Evolutionary conservation across 2,888 invertebrate genomes (phyloP).

Genomic region (Melanchra persicariae): DNA sequence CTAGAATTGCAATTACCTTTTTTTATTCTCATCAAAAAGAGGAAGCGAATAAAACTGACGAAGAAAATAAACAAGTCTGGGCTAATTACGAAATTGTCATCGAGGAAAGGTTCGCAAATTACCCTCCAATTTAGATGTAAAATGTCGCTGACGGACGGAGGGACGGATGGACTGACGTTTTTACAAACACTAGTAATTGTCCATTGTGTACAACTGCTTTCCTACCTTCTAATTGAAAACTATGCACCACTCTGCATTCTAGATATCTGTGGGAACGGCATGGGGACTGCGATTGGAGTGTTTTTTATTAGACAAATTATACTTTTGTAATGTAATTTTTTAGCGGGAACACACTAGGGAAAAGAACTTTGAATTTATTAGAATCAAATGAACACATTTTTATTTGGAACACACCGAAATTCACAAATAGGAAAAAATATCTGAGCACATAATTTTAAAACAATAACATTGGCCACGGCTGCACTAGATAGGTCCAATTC

Average conservation of each 20-base stretch:
- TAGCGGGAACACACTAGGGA: constrained; percentile 2
- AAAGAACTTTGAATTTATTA: constrained; percentile 22
- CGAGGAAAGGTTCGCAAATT: constrained; percentile 79
- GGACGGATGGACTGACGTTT: constrained; percentile 72
- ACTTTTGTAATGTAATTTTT: constrained; percentile 28
- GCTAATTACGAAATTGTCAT: constrained; percentile 84
- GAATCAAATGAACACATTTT: too few relatives aligned
- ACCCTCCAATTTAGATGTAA: constrained; percentile 84
- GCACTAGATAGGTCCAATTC: too few relatives aligned
- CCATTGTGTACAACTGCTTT: constrained; percentile 71
- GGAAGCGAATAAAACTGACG: constrained; percentile 49
- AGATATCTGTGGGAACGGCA: constrained; percentile 57
- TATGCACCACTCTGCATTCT: constrained; percentile 60
- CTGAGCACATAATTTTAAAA: too few relatives aligned
- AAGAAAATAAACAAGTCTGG: constrained; percentile 77
- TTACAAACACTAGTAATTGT: constrained; percentile 78
- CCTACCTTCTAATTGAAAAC: constrained; percentile 72
- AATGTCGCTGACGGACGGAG: constrained; percentile 71
- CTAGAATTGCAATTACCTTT: constrained; percentile 29
- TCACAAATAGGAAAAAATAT: too few relatives aligned
- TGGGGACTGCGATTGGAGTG: not conserved
- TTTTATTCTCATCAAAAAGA: constrained; percentile 46
- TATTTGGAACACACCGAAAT: too few relatives aligned
- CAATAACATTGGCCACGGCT: too few relatives aligned
- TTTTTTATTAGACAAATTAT: constrained; percentile 50